Base-by-base conservation (phyloP, 2,888 invertebrate genomes). In the Oscheius sp. region DNA sequence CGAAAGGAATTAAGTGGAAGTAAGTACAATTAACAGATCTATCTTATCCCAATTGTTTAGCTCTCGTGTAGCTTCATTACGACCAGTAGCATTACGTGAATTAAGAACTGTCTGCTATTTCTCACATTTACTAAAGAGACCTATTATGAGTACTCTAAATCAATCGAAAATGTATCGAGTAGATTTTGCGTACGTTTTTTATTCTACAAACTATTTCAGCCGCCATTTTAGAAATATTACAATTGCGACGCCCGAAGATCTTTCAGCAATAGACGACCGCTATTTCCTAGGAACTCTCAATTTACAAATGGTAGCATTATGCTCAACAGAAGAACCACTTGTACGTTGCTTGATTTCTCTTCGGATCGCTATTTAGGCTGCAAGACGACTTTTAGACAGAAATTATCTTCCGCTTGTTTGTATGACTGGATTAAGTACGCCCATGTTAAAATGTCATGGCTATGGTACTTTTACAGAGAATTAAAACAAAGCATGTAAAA, bases 221-320 rank as follows among this genome's bases (percentile, higher is more conserved):
- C n/a, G n/a, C 6, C 8, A 8, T 20, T 65, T 8, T 37, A 66
- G 66, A 15, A 31, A 66, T 37, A 25, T 29, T 25, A 42, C 25
- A 5, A 42, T 66, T 25, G 55, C 55, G 6, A 20, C 45, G 25
- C 55, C 66, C 6, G 66, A 55, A 42, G 66, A 66, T 33, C 23
- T 42, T 1, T 20, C 66, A 15, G 17, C 46, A 12, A 23, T 55
- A 6, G 42, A 55, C 10, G 66, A 66, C n/a, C 17, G n/a, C 12
- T 53, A 27, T 31, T 66, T 66, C 27, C 31, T 66, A 27, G 57
- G 42, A 12, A 27, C 66, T 3, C 15, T 66, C 1, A 66, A 66
- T 53, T 27, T 33, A 10, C 66, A 66, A 42, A 12, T 66, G 10
- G 45, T 66, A 6, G 66, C 66, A 1, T 39, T 66, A 37, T 66